phyloP scores from a whole-genome alignment of 2,113 vertebrate species.

The Calyptommatus sinebrachiatus region DNA sequence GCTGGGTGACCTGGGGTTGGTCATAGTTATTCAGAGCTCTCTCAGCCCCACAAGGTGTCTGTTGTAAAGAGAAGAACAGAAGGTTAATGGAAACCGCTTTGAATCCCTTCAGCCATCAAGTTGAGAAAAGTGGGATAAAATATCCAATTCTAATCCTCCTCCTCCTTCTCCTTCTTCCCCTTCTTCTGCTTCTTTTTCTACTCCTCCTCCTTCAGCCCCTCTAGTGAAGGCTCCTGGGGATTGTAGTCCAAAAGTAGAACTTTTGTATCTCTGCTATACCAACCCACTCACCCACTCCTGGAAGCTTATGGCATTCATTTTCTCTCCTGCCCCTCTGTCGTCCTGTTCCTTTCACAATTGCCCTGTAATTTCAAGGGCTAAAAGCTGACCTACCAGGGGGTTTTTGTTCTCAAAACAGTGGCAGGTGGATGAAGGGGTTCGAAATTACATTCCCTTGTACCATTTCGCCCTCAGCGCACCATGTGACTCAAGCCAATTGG shows the following conservation, averaged over 20 bases:
- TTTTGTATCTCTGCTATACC: rapidly evolving
- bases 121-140: too few species aligned
- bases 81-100: too few species aligned
- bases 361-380: constrained; percentile 10
- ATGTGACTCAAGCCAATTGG: rapidly evolving
- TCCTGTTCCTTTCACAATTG: neutral
- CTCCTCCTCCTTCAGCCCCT: too few species aligned
- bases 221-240: neutral
- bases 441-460: rapidly evolving
- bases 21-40: too few species aligned
- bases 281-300: neutral
- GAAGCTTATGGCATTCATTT: too few species aligned
- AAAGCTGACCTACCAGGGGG: constrained; percentile 21
- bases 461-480: neutral
- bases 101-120: too few species aligned
- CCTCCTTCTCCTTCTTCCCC: too few species aligned
- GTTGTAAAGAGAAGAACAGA: too few species aligned
- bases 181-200: too few species aligned
- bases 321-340: neutral
- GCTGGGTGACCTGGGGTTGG: too few species aligned
- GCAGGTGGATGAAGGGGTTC: neutral
- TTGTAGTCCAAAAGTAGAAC: neutral
- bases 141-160: too few species aligned
- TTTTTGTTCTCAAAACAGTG: constrained; percentile 31
- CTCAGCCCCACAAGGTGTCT: too few species aligned